Evolutionary conservation across 2,888 invertebrate species (phyloP).

Genomic region (Bruchidius siliquastri): DNA sequence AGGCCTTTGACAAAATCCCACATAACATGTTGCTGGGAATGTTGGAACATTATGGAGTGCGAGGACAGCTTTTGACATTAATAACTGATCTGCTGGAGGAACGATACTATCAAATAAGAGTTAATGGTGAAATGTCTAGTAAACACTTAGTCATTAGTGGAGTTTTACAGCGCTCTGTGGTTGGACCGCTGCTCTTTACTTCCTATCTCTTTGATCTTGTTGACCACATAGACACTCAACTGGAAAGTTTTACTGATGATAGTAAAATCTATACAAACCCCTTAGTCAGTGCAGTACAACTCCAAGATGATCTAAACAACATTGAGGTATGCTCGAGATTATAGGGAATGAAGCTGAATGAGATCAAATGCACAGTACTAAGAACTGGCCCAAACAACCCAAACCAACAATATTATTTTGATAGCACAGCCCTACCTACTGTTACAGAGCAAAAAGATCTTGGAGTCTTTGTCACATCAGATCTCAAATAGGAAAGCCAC

Average conservation of each 20-base stretch:
- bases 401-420: not conserved
- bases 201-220: too few relatives aligned
- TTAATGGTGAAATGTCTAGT: too few relatives aligned
- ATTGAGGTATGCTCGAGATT: not conserved
- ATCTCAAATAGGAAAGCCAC: not conserved
- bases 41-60: not conserved
- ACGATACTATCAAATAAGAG: too few relatives aligned
- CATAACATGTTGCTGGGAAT: not conserved
- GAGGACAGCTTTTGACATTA: not conserved
- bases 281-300: not conserved
- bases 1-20: too few relatives aligned
- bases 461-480: not conserved
- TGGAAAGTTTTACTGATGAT: not conserved
- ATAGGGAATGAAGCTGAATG: not conserved
- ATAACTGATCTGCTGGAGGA: not conserved
- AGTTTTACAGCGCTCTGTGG: too few relatives aligned
- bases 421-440: not conserved
- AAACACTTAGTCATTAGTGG: too few relatives aligned
- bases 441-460: too few relatives aligned
- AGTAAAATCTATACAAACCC: too few relatives aligned
- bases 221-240: not conserved
- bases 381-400: too few relatives aligned
- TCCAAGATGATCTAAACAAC: too few relatives aligned
- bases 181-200: too few relatives aligned
- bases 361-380: too few relatives aligned